Conservation (phyloP, 2,797 vertebrate species). For the Natrix natrix region DNA sequence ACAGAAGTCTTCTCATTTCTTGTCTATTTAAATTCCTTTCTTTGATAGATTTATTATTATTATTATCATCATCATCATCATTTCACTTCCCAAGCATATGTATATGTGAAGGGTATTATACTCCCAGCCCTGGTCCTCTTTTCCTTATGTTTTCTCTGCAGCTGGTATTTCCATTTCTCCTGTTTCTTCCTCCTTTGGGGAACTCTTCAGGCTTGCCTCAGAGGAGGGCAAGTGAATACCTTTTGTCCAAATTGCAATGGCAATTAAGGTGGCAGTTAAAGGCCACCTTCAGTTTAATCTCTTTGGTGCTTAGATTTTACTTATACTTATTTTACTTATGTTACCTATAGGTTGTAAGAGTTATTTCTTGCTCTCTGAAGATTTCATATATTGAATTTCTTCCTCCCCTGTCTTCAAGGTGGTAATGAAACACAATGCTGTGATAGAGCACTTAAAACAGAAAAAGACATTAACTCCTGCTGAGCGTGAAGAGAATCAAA, state of each 20-base stretch:
- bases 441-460: slow-evolving; percentile 95
- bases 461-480: slow-evolving; percentile 93
- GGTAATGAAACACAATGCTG: slow-evolving; percentile 97
- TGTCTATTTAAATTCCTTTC: not conserved
- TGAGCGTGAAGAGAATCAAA: slow-evolving; percentile 96
- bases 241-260: not conserved
- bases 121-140: not conserved
- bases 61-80: not conserved
- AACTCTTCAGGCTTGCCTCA: not conserved
- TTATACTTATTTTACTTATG: no score
- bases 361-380: slow-evolving; percentile 11
- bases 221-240: not conserved
- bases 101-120: not conserved
- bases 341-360: slow-evolving; percentile 15
- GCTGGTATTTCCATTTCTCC: not conserved
- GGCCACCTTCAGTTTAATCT: not conserved
- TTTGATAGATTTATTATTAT: not conserved
- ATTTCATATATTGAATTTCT: slow-evolving; percentile 55
- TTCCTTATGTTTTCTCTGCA: not conserved
- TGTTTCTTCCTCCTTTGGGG: not conserved
- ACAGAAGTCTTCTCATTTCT: not conserved
- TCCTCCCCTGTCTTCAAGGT: slow-evolving; percentile 75
- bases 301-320: not conserved
- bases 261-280: not conserved
- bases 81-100: not conserved